Percentiles rank a stretch among this genome's conserved stretches.
Conservation (phyloP, 2,113 vertebrate species). For the Alligator mississippiensis region DNA sequence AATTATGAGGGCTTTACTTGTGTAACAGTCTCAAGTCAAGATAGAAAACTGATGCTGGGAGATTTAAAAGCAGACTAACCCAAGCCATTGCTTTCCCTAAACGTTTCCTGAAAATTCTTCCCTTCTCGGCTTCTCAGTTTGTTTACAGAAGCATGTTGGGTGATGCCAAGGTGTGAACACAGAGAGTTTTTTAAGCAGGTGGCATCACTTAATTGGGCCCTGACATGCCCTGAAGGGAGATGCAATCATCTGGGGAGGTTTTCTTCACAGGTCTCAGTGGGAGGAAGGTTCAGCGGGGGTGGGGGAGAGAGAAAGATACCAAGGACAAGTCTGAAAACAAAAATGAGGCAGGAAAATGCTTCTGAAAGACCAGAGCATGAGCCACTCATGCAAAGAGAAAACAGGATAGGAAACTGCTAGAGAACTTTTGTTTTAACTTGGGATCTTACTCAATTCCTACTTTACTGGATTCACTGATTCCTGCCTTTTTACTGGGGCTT, state of each 20-base stretch:
- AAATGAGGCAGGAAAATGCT: background rate
- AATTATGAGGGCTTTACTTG: background rate
- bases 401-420: background rate
- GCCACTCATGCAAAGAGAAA: background rate
- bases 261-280: background rate
- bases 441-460: background rate
- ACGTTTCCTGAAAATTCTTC: background rate
- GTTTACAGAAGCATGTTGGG: background rate
- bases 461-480: background rate
- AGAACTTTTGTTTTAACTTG: background rate
- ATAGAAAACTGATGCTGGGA: background rate
- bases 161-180: background rate
- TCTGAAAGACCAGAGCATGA: background rate
- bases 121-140: background rate
- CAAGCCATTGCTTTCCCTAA: background rate
- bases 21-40: background rate
- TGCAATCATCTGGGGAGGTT: background rate
- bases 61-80: background rate
- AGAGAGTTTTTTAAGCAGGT: background rate
- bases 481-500: background rate
- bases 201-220: conserved; percentile 33
- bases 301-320: background rate
- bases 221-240: background rate
- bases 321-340: background rate
- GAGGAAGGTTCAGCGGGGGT: background rate